Conservation (phyloP, 1,140 invertebrate genomes). For the Pachypeltis micranthus region DNA sequence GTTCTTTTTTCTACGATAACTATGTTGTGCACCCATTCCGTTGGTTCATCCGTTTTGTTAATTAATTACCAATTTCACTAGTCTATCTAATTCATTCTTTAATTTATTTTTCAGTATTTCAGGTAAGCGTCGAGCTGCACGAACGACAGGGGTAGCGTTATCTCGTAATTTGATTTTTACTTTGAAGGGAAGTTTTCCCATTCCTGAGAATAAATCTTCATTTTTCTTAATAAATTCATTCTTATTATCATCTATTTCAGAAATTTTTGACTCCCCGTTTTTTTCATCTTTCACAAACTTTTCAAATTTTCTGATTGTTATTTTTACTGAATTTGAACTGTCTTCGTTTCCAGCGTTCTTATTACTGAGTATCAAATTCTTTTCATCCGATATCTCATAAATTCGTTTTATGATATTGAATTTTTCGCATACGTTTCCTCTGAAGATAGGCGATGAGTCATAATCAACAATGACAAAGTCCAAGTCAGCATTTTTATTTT, state of each 20-base stretch:
- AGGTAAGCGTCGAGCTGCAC: not conserved
- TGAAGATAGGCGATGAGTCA: not conserved
- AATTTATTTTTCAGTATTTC: too few relatives aligned
- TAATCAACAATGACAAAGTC: not conserved
- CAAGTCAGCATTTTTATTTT: not conserved
- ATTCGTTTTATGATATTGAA: too few relatives aligned
- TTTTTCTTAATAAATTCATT: slow-evolving; percentile 13
- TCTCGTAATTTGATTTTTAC: slow-evolving; percentile 30
- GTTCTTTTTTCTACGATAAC: slow-evolving; percentile 38
- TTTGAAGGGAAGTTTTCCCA: slow-evolving; percentile 31
- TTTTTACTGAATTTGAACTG: too few relatives aligned
- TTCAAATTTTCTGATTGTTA: not conserved
- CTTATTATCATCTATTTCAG: not conserved
- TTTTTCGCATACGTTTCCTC: not conserved
- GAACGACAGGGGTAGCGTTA: slow-evolving; percentile 27
- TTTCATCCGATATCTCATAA: too few relatives aligned
- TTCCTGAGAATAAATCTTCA: slow-evolving; percentile 22
- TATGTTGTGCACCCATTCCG: slow-evolving; percentile 37
- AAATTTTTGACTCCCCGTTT: not conserved
- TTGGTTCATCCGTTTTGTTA: slow-evolving; percentile 29
- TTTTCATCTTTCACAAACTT: not conserved
- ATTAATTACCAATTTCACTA: not conserved
- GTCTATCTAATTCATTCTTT: not conserved
- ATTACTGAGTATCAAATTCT: too few relatives aligned
- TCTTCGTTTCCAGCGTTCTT: too few relatives aligned